A percentile compares a stretch with the other conserved stretches of the same genome.
These are phyloP conservation scores for Neodon shergylaensis DNA, from an alignment of 2,113 vertebrate genomes.

Conservation along the genomic window DNA sequence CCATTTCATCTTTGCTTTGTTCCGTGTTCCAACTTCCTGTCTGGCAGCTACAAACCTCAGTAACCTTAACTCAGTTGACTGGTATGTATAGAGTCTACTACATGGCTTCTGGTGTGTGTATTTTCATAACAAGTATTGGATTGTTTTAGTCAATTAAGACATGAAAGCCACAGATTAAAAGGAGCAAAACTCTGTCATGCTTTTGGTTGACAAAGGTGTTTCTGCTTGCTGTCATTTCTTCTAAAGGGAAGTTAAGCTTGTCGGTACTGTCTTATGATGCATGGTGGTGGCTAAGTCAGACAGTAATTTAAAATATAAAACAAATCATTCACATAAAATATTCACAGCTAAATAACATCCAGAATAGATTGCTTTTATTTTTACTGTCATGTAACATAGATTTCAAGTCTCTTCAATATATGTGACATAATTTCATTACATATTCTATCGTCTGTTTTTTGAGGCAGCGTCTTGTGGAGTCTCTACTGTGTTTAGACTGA, in stretches of 20 bases:
- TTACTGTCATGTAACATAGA: slow-evolving; percentile 4
- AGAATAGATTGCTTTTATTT: not conserved
- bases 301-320: slow-evolving; percentile 19
- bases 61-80: not conserved
- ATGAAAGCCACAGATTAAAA: not conserved
- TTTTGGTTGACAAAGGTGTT: not conserved
- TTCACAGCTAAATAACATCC: not conserved
- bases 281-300: not conserved
- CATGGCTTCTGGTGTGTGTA: slow-evolving; percentile 7
- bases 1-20: not conserved
- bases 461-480: too few relatives aligned
- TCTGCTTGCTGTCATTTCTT: not conserved
- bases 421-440: not conserved
- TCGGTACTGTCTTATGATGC: not conserved
- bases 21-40: not conserved
- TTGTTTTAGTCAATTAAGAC: slow-evolving; percentile 25
- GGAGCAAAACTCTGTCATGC: not conserved
- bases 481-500: not conserved
- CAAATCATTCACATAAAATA: not conserved
- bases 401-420: not conserved
- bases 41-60: not conserved
- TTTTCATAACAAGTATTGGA: not conserved
- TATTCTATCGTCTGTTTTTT: not conserved
- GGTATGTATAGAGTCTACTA: not conserved
- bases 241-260: not conserved